These are phyloP conservation scores for Vanessa cardui DNA, from an alignment of 2,888 invertebrate species.

Conservation along the genomic window DNA sequence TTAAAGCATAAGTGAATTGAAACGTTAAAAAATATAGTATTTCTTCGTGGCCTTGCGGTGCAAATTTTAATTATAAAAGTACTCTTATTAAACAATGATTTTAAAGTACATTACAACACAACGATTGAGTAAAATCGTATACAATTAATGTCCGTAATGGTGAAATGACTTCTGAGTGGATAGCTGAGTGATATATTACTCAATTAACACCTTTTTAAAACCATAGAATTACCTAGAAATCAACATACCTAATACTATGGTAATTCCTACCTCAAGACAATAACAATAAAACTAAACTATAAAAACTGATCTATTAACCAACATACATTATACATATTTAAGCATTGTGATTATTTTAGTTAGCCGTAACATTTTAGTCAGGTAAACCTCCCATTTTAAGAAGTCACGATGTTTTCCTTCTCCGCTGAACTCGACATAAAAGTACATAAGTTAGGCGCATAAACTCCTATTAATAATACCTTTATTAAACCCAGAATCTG, in stretches of 20 bases:
- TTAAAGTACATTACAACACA: conserved; percentile 22
- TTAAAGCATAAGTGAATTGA: too few relatives aligned
- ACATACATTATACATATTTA: too few relatives aligned
- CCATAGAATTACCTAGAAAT: neutral
- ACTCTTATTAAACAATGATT: conserved; percentile 18
- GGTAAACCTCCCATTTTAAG: too few relatives aligned
- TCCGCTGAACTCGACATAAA: too few relatives aligned
- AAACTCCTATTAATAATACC: too few relatives aligned
- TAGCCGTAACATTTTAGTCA: too few relatives aligned
- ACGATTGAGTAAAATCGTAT: conserved; percentile 23
- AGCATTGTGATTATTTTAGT: too few relatives aligned
- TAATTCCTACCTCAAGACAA: neutral
- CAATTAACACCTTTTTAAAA: conserved; percentile 31
- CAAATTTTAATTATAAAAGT: conserved; percentile 8
- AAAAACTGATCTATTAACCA: too few relatives aligned
- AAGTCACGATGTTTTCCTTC: too few relatives aligned
- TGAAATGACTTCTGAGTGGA: conserved; percentile 14
- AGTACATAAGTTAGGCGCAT: too few relatives aligned
- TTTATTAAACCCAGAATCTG: too few relatives aligned
- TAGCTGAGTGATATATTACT: conserved; percentile 14
- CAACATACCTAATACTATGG: neutral
- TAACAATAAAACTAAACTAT: neutral
- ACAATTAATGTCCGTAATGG: conserved; percentile 30
- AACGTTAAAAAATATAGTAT: neutral
- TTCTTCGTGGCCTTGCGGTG: conserved; percentile 1